phyloP scores from a whole-genome alignment of 2,797 vertebrate species.

The Pygocentrus nattereri region DNA sequence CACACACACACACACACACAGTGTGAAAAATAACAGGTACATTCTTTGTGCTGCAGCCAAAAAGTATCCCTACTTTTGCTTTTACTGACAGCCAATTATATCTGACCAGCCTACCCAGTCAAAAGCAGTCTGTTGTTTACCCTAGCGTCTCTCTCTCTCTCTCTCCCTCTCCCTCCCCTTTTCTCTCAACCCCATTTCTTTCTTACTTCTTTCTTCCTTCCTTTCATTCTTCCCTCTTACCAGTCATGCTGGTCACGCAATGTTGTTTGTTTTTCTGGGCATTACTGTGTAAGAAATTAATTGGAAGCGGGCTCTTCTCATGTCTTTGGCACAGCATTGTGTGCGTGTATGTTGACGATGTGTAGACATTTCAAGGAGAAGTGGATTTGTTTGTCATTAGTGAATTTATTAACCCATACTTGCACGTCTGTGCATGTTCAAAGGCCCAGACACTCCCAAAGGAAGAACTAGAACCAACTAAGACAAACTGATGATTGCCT shows the following conservation, averaged over 20 bases:
- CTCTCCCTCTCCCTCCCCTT: background rate
- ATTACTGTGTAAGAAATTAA: conserved; percentile 66
- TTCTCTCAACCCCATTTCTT: background rate
- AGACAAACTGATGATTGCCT: background rate
- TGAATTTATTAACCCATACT: background rate
- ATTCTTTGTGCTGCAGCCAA: background rate
- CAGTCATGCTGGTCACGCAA: conserved; percentile 47
- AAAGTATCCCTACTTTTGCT: conserved; percentile 59
- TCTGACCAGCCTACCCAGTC: conserved; percentile 77
- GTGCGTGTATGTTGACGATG: conserved; percentile 41
- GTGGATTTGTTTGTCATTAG: background rate
- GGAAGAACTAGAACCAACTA: background rate
- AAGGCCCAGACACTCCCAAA: background rate
- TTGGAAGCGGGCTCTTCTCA: conserved; percentile 62
- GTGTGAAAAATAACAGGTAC: conserved; percentile 3
- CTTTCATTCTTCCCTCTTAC: background rate
- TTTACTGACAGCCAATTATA: conserved; percentile 81
- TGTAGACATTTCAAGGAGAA: conserved; percentile 22
- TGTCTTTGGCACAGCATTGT: conserved; percentile 21
- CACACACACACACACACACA: background rate
- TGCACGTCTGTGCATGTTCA: too few species aligned
- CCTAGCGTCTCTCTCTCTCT: conserved; percentile 47
- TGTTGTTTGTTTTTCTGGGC: conserved; percentile 58
- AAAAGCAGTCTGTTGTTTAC: conserved; percentile 48
- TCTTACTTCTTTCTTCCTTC: conserved; percentile 43